Base-by-base conservation (phyloP, 2,113 vertebrate species). In the Proterorhinus semilunaris region DNA sequence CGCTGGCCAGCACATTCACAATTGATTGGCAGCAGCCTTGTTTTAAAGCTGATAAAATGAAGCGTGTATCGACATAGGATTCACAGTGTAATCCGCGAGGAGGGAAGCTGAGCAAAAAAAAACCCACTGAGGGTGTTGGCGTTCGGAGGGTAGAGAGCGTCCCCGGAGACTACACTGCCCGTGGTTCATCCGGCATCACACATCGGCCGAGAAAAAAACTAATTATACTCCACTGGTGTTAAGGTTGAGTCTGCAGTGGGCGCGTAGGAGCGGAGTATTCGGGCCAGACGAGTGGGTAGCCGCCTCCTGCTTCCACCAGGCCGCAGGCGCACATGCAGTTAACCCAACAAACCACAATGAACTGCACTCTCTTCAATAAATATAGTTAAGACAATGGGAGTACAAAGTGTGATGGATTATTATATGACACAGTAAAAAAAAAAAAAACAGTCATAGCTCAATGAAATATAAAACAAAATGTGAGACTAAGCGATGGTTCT, bases 1-100 rank as follows among this genome's bases (percentile, higher is more conserved):
- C n/a, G 0, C 48, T 77, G 78, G 75, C 74, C 74, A 63, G 67
- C 66, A 46, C 66, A 79, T 46, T 55, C 77, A 27, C 21, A 6
- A 83, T 83, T 79, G 81, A 81, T 83, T 81, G 78, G 81, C 78
- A 83, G 71, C 72, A 67, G 67, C 72, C 62, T 72, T 10, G 61
- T 64, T 83, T 65, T 43, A 64, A 81, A 48, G 62, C 68, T n/a
- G 16, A 52, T 62, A 17, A 67, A 74, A 71, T 66, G 66, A 74
- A 72, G 78, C 66, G 16, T 65, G 65, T 80, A 83, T 75, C 76
- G 75, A 83, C 73, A 15, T 59, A 78, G 15, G 64, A 75, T 65
- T 76, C 27, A 69, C 62, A 75, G 17, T 51, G 51, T 83, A 79
- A 85, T 83, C 75, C 78, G 58, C 62, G 6, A 59, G 64, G 49